A percentile compares a stretch with the other conserved stretches of the same genome.
Conservation (phyloP, 2,113 vertebrate genomes). For the Gallinago undulata region DNA sequence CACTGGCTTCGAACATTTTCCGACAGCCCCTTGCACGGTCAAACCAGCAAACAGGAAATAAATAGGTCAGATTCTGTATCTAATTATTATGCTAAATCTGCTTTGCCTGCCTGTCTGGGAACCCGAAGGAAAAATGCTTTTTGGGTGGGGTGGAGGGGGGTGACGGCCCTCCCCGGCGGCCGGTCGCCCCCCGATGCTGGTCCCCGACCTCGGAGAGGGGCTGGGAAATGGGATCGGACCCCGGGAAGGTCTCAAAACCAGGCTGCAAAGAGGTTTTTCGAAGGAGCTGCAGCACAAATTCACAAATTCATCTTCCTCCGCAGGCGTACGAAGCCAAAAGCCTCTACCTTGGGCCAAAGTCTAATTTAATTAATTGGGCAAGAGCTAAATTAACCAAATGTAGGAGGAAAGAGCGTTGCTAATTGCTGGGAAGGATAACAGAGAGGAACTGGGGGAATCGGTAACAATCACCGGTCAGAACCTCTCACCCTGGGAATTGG, state of each 20-base stretch:
- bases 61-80: conserved; percentile 67
- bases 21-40: conserved; percentile 58
- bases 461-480: rapidly evolving
- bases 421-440: background rate
- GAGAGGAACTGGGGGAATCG: background rate
- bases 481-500: background rate
- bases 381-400: background rate
- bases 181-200: background rate
- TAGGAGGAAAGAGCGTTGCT: background rate
- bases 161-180: background rate
- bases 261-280: background rate
- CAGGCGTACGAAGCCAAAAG: background rate
- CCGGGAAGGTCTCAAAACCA: background rate
- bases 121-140: conserved; percentile 2
- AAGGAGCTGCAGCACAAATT: background rate
- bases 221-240: background rate
- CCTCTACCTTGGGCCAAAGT: background rate
- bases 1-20: conserved; percentile 59
- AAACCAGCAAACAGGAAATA: conserved; percentile 63
- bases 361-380: background rate
- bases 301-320: background rate
- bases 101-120: conserved; percentile 46
- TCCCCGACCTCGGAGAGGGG: background rate
- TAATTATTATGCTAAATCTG: conserved; percentile 67
- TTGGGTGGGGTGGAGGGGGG: background rate